Conservation (phyloP, 1,140 invertebrate species). For the Armadillidium nasatum region DNA sequence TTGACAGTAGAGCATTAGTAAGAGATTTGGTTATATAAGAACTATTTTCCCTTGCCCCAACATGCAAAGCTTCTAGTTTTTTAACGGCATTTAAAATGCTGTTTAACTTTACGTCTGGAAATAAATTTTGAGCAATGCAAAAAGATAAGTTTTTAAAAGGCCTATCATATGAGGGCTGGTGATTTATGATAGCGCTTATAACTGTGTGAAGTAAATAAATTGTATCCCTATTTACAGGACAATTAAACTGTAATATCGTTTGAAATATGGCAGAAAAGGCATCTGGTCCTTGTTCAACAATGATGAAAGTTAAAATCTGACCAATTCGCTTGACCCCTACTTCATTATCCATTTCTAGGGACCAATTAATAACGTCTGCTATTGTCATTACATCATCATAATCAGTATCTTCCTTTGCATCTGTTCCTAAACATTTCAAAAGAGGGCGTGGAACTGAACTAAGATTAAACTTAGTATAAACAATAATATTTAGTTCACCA, state of each 20-base stretch:
- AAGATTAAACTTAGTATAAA: not conserved
- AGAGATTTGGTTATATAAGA: not conserved
- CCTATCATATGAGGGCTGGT: not conserved
- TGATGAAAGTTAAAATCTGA: slow-evolving; percentile 5
- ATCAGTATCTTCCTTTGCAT: not conserved
- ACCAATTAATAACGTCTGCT: not conserved
- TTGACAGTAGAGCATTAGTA: slow-evolving; percentile 32
- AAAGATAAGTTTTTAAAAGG: not conserved
- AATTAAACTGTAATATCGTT: not conserved
- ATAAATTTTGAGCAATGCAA: not conserved
- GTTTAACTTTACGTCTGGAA: not conserved
- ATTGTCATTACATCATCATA: not conserved
- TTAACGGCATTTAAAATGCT: slow-evolving; percentile 2
- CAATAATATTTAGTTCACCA: slow-evolving; percentile 6
- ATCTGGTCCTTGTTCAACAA: not conserved
- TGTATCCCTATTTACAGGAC: not conserved
- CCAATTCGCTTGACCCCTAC: not conserved
- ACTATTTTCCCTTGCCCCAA: not conserved
- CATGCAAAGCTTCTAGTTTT: not conserved
- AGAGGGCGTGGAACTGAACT: not conserved
- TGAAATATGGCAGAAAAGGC: not conserved
- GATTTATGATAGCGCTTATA: not conserved
- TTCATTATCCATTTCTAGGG: not conserved
- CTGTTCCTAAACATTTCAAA: not conserved
- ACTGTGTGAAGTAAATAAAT: not conserved